Base-by-base conservation (phyloP, 2,797 vertebrate genomes). In the Melanotaenia boesemani region DNA sequence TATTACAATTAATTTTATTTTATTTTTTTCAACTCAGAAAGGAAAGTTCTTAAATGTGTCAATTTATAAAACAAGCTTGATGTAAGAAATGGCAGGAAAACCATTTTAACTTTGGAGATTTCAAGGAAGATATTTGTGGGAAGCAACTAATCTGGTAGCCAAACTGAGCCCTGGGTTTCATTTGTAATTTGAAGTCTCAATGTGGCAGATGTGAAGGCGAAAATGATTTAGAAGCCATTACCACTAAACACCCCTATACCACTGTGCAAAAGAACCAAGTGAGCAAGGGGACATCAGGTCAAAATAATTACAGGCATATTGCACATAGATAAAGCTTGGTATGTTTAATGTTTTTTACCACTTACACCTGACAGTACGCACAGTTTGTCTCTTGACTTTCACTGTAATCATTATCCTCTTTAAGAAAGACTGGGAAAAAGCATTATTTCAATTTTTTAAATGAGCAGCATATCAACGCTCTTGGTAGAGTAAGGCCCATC, bases 141-240 rank as follows among this genome's bases (percentile, higher is more conserved):
- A 80, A 90, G 72, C 63, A 73, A 76, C 82, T 87, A 88, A 88
- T 93, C 83, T 84, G 39, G 24, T 57, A 86, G 77, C 70, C 74
- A 85, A 84, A 89, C 71, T 87, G 28, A 60, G 77, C 70, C 65
- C 44, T 36, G 8, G 56, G 39, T 81, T 80, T 75, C 65, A 67
- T 80, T 60, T 30, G 55, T 86, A 77, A 88, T 89, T 80, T 91
- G 80, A 89, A 88, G 88, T 88, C 85, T 63, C 82, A 81, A 82
- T 77, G 58, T 88, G 83, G 52, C 73, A 63, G 77, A 8, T 67
- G 82, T 80, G 83, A 83, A 88, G 86, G 84, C 88, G 85, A 90
- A 89, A 92, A 86, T 82, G 68, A 90, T 86, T 89, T 48, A 28
- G 70, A 67, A 80, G 72, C 77, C 71, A 83, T 90, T 87, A 89